Base-by-base conservation (phyloP, 1,140 invertebrate species). In the Drosophila funebris region DNA sequence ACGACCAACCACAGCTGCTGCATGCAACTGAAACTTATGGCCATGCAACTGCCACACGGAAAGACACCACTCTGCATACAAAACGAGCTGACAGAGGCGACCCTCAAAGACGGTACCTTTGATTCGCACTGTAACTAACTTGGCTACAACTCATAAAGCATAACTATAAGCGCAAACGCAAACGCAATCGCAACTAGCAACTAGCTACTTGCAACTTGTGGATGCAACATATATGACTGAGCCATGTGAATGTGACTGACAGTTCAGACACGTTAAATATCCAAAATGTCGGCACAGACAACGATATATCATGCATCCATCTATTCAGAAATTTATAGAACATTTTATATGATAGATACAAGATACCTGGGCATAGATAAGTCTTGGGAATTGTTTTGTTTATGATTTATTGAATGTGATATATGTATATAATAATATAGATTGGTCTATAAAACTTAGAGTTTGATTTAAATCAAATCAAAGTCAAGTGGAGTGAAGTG, bases 21-120 rank as follows among this genome's bases (percentile, higher is more conserved):
- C 24, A 43, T 43, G 41, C 41, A 27, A 62, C 64, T 39, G 48
- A 37, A 57, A 58, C 36, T 56, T 56, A 56, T 58, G 39, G 54
- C 22, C 44, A 52, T 46, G 44, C 44, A 41, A 52, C 60, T 36
- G 31, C 60, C 43, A 50, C 60, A 44, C 39, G 31, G 29, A 18
- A 44, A 43, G 37, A 43, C 44, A 20, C 48, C 39, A 33, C 39
- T 27, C 8, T 62, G 67, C 67, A 70, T 70, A 63, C 29, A 1
- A 46, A 70, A 52, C 33, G 14, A 54, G 13, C 13, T n/a, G 39
- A 43, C 7, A 14, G 50, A n/a, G n/a, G n/a, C n/a, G n/a, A 18
- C 24, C 13, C 52, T 5, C 9, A 20, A 8, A 31, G 63, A 66
- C 41, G 63, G 63, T 29, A 11, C 44, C 63, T 67, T 60, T 60